These are phyloP conservation scores for Pseudolaguvia tuberculata DNA, from an alignment of 2,113 vertebrate species.

Conservation along the genomic window DNA sequence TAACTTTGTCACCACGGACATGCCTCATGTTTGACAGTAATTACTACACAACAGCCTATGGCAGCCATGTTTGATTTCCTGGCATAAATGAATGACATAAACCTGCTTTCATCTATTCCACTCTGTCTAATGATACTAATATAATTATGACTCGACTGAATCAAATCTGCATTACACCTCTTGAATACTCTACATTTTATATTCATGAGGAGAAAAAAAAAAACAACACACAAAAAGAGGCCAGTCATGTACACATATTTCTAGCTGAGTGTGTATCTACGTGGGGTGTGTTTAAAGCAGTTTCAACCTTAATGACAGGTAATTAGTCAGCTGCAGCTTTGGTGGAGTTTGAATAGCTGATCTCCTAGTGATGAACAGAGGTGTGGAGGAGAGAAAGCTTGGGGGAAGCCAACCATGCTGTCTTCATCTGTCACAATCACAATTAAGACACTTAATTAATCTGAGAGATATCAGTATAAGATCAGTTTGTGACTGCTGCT, in stretches of 20 bases:
- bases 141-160: conserved; percentile 24
- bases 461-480: conserved; percentile 47
- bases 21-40: conserved; percentile 21
- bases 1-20: conserved; percentile 33
- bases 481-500: conserved; percentile 46
- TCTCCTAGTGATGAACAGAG: conserved; percentile 46
- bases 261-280: conserved; percentile 25
- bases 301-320: conserved; percentile 50
- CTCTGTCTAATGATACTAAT: conserved; percentile 30
- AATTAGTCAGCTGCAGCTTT: conserved; percentile 49
- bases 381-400: conserved; percentile 30
- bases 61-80: conserved; percentile 33
- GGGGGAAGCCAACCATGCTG: conserved; percentile 49
- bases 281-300: conserved; percentile 28
- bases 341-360: conserved; percentile 44
- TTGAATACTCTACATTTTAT: conserved; percentile 24
- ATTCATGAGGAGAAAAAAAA: conserved; percentile 14
- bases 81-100: conserved; percentile 8
- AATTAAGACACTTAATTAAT: conserved; percentile 54
- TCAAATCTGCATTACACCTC: conserved; percentile 5
- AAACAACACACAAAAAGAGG: conserved; percentile 37
- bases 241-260: conserved; percentile 17
- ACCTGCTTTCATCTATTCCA: conserved; percentile 27
- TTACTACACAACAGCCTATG: conserved; percentile 25
- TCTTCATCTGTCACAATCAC: conserved; percentile 51